Conservation (phyloP, 2,113 vertebrate genomes). For the Shinisaurus crocodilurus region DNA sequence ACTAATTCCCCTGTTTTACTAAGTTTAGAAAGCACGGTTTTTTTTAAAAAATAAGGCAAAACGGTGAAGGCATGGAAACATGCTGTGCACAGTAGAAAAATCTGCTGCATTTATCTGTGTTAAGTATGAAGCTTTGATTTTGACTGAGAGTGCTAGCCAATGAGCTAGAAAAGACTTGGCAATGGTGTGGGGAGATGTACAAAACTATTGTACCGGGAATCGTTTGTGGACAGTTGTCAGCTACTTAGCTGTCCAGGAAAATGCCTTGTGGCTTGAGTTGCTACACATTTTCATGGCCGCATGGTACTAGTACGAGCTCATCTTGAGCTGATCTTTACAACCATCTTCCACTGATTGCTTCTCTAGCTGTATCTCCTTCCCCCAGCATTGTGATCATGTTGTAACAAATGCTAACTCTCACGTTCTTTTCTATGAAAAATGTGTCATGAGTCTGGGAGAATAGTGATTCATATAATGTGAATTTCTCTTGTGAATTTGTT, state of each 20-base stretch:
- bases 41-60: conserved; percentile 46
- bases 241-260: background rate
- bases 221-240: background rate
- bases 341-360: background rate
- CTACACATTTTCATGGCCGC: background rate
- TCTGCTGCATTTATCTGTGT: background rate
- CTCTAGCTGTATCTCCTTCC: background rate
- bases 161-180: background rate
- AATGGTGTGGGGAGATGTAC: background rate
- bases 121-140: background rate
- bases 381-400: background rate
- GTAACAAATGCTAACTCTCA: background rate
- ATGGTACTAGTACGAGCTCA: background rate
- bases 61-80: conserved; percentile 20
- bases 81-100: conserved; percentile 52
- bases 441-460: background rate
- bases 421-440: background rate
- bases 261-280: background rate
- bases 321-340: background rate
- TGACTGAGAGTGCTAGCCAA: background rate
- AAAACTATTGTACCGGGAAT: too few species aligned
- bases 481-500: background rate
- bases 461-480: background rate
- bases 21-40: conserved; percentile 63
- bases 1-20: conserved; percentile 58